phyloP scores from a whole-genome alignment of 2,113 vertebrate genomes.

The Mustelus asterias region DNA sequence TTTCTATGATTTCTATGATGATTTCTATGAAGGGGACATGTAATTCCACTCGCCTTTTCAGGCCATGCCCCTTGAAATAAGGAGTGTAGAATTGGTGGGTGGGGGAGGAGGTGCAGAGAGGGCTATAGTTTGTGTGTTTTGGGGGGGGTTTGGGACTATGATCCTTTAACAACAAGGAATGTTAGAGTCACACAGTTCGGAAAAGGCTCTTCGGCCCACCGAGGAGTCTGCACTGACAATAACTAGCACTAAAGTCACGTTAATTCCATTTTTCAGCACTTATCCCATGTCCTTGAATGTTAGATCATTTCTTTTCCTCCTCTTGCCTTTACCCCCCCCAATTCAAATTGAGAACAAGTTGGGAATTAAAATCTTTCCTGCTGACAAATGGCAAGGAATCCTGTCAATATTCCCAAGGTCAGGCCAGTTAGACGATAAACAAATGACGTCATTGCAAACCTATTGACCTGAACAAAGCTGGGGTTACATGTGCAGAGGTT shows the following conservation, averaged over 20 bases:
- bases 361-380: not conserved
- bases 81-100: not conserved
- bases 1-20: no score
- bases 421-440: not conserved
- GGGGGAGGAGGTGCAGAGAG: not conserved
- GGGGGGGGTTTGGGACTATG: not conserved
- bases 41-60: no score
- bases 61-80: not conserved
- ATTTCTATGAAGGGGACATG: not conserved
- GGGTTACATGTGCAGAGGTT: not conserved
- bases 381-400: not conserved
- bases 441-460: conserved; percentile 1
- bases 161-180: not conserved
- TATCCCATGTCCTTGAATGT: no score
- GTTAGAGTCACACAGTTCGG: no score
- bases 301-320: not conserved
- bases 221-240: no score
- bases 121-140: no score
- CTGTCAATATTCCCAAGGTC: not conserved
- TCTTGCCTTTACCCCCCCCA: not conserved
- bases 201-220: no score
- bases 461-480: not conserved
- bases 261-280: no score
- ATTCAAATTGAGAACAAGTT: not conserved
- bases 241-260: no score